Percentiles rank a stretch among this genome's conserved stretches.
Evolutionary conservation across 1,140 invertebrate species (phyloP).

Genomic region (Ephestia elutella): DNA sequence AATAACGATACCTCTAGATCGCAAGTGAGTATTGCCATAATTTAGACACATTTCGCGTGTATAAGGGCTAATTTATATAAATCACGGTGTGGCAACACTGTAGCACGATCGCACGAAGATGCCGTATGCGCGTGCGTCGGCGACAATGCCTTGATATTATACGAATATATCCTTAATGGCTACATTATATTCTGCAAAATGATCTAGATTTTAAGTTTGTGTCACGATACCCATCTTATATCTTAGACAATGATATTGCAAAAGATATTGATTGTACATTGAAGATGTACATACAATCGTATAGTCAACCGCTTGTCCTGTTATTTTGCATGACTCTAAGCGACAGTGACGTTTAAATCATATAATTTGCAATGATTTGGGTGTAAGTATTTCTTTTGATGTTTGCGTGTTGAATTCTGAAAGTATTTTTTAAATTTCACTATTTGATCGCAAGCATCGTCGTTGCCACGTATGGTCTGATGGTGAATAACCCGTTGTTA

Average conservation of each 20-base stretch:
- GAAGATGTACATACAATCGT: too few species aligned
- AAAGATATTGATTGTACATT: neutral
- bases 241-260: neutral
- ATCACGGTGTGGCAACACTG: constrained; percentile 41
- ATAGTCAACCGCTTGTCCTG: too few species aligned
- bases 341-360: too few species aligned
- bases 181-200: constrained; percentile 1
- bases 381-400: too few species aligned
- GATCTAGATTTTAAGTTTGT: neutral
- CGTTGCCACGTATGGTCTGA: too few species aligned
- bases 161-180: constrained; percentile 2
- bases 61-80: constrained; percentile 49
- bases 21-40: constrained; percentile 29
- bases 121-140: constrained; percentile 21
- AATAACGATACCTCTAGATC: constrained; percentile 10
- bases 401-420: too few species aligned
- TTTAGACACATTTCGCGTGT: constrained; percentile 42
- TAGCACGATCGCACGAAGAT: constrained; percentile 49
- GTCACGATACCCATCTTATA: neutral
- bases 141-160: constrained; percentile 31
- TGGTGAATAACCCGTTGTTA: too few species aligned
- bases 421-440: too few species aligned
- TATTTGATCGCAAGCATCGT: too few species aligned
- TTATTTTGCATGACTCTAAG: too few species aligned
- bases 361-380: too few species aligned